A percentile compares a stretch with the other conserved stretches of the same genome.
Conservation (phyloP, 1,140 invertebrate genomes). For the Hydropsyche tenuis region DNA sequence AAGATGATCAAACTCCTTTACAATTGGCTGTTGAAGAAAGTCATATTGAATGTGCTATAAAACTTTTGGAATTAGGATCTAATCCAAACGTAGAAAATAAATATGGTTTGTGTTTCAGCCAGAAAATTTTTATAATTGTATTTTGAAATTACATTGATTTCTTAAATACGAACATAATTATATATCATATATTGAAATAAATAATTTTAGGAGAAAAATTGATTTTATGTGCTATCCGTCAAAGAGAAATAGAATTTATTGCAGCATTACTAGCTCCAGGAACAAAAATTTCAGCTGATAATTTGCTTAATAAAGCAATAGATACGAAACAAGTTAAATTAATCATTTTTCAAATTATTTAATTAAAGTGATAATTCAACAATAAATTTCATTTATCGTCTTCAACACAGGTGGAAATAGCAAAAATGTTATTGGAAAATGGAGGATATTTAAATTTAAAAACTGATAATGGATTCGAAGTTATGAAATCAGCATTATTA, state of each 20-base stretch:
- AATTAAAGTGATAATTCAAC: slow-evolving; percentile 5
- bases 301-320: not conserved
- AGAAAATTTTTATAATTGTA: too few species aligned
- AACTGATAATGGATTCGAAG: slow-evolving; percentile 64
- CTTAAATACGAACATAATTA: too few species aligned
- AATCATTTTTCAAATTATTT: not conserved
- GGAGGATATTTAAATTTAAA: slow-evolving; percentile 63
- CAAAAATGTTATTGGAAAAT: slow-evolving; percentile 51
- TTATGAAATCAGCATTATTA: slow-evolving; percentile 65
- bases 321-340: slow-evolving; percentile 10
- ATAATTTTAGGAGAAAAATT: slow-evolving; percentile 38
- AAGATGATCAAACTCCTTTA: slow-evolving; percentile 35
- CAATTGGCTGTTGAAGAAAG: slow-evolving; percentile 38
- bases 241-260: slow-evolving; percentile 36
- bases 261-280: slow-evolving; percentile 34
- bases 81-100: slow-evolving; percentile 42
- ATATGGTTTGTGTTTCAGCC: slow-evolving; percentile 1
- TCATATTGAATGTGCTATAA: slow-evolving; percentile 28
- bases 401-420: slow-evolving; percentile 49
- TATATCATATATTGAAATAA: too few species aligned
- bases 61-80: slow-evolving; percentile 38
- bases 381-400: slow-evolving; percentile 37
- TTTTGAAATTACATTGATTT: too few species aligned
- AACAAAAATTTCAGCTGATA: slow-evolving; percentile 20
- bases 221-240: slow-evolving; percentile 38